Percentiles rank a stretch among this genome's conserved stretches.
Evolutionary conservation across 2,113 vertebrate species (phyloP).

Genomic region (Hyla sarda): DNA sequence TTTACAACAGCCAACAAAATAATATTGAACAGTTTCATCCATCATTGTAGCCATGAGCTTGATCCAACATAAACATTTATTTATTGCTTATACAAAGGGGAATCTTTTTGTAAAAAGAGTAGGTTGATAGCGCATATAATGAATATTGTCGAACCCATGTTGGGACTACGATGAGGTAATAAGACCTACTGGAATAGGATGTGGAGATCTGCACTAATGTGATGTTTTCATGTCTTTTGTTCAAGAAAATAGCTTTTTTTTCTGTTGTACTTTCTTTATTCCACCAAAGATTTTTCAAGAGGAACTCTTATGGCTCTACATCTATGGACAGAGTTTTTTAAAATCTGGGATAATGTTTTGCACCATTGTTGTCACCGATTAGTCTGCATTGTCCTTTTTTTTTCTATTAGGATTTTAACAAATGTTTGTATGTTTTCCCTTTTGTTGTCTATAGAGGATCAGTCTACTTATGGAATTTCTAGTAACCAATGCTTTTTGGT

Average conservation of each 20-base stretch:
- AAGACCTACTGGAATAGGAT: constrained; percentile 1
- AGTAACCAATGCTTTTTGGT: neutral
- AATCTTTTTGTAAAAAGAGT: constrained; percentile 73
- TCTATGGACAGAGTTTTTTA: neutral
- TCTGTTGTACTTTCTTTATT: neutral
- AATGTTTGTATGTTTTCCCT: neutral
- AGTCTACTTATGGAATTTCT: constrained; percentile 11
- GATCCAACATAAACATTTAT: constrained; percentile 73
- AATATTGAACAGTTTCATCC: constrained; percentile 73
- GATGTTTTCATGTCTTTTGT: neutral
- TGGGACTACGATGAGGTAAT: neutral
- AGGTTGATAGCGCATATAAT: neutral
- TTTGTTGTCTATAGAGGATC: neutral
- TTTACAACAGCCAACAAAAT: constrained; percentile 61
- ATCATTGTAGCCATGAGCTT: constrained; percentile 73
- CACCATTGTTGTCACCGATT: constrained; percentile 5
- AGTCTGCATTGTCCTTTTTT: neutral
- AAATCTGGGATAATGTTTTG: neutral
- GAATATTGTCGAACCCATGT: neutral
- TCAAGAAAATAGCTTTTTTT: neutral
- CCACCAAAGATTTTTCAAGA: constrained; percentile 50
- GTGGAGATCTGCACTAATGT: neutral
- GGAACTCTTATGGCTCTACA: neutral
- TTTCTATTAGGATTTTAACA: constrained; percentile 35
- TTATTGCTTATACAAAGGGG: constrained; percentile 77